These are phyloP conservation scores for Metopia argyrocephala DNA, from an alignment of 2,888 invertebrate genomes.

Conservation along the genomic window DNA sequence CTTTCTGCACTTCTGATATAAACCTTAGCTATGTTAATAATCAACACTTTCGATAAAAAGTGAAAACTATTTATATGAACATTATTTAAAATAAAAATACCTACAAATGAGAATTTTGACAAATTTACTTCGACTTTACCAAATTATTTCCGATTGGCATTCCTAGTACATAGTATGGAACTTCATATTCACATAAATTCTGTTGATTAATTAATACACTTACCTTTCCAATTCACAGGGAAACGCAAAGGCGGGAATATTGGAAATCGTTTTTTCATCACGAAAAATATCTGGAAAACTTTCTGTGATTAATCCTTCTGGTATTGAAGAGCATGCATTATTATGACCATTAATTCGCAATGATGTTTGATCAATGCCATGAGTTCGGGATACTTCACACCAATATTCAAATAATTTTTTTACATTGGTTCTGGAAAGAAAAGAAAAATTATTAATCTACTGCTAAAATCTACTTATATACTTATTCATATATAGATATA, in stretches of 20 bases:
- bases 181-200: not conserved
- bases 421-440: constrained; percentile 75
- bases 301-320: constrained; percentile 83
- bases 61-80: no score
- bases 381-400: constrained; percentile 76
- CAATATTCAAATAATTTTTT: constrained; percentile 79
- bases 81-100: no score
- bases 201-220: constrained; percentile 72
- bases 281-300: constrained; percentile 91
- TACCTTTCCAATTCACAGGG: constrained; percentile 90
- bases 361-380: constrained; percentile 62
- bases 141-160: no score
- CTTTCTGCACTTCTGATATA: no score
- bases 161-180: no score
- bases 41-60: no score
- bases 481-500: no score
- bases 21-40: no score
- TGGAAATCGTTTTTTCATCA: constrained; percentile 90
- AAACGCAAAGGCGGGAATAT: constrained; percentile 94
- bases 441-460: not conserved
- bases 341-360: constrained; percentile 65
- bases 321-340: constrained; percentile 63
- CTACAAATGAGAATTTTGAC: no score
- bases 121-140: no score
- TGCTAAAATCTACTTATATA: no score